A percentile compares a stretch with the other conserved stretches of the same genome.
These are phyloP conservation scores for Magallana nippona DNA, from an alignment of 2,888 invertebrate genomes.

Conservation along the genomic window DNA sequence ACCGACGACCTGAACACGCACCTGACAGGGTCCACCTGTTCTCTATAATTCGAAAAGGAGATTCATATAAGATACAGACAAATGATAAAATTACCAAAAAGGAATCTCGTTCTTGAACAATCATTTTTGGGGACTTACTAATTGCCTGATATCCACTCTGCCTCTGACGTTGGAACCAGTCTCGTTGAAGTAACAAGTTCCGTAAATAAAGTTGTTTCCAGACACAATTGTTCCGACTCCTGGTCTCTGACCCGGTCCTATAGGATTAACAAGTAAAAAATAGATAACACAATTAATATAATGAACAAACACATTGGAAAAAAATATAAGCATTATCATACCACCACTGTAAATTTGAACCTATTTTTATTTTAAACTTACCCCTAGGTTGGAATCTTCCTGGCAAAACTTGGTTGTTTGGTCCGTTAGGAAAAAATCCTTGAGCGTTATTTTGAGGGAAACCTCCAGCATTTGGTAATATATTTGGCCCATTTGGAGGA, in stretches of 20 bases:
- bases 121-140: constrained; percentile 1
- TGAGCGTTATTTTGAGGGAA: constrained; percentile 34
- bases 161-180: constrained; percentile 60
- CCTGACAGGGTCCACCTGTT: constrained; percentile 50
- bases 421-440: constrained; percentile 35
- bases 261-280: background rate
- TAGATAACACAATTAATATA: too few relatives aligned
- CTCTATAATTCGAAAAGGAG: constrained; percentile 37
- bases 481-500: constrained; percentile 42
- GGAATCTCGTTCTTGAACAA: background rate
- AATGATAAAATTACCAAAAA: too few relatives aligned
- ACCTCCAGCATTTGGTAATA: constrained; percentile 40
- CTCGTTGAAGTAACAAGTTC: constrained; percentile 64
- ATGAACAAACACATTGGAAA: too few relatives aligned
- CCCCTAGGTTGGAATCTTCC: constrained; percentile 1
- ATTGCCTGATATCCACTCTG: constrained; percentile 60
- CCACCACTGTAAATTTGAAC: too few relatives aligned
- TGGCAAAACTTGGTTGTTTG: constrained; percentile 17
- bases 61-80: background rate
- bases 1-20: constrained; percentile 62
- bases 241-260: background rate
- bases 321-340: too few relatives aligned
- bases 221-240: constrained; percentile 4
- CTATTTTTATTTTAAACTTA: background rate
- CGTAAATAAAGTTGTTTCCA: constrained; percentile 52